Evolutionary conservation across 1,140 invertebrate species (phyloP).

Genomic region (Drosophila nigrodunni): DNA sequence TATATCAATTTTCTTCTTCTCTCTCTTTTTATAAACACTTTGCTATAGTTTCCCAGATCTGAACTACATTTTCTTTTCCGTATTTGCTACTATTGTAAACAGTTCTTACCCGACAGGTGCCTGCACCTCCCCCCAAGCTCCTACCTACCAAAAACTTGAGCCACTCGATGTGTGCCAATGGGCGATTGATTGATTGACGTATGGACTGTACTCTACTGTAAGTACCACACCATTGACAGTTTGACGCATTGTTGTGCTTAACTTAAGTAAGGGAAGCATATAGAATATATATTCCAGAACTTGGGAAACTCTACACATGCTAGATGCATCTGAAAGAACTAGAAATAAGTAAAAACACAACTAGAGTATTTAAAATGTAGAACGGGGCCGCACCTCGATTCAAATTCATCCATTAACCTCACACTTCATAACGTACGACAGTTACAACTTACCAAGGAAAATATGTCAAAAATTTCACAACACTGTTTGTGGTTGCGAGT

Average conservation of each 20-base stretch:
- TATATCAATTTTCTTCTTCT: no score
- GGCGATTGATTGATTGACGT: slow-evolving; percentile 65
- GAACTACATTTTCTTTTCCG: not conserved
- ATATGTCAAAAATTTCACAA: slow-evolving; percentile 66
- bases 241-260: slow-evolving; percentile 5
- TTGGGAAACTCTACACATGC: slow-evolving; percentile 1
- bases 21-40: no score
- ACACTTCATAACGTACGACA: slow-evolving; percentile 36
- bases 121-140: not conserved
- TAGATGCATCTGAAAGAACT: not conserved
- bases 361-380: slow-evolving; percentile 1
- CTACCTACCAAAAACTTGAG: slow-evolving; percentile 8
- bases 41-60: not conserved
- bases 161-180: slow-evolving; percentile 30
- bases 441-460: slow-evolving; percentile 36
- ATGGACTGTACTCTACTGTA: slow-evolving; percentile 7
- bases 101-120: slow-evolving; percentile 25
- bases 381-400: slow-evolving; percentile 4
- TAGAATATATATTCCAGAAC: not conserved
- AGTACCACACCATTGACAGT: slow-evolving; percentile 7
- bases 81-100: slow-evolving; percentile 1
- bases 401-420: slow-evolving; percentile 56
- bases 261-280: slow-evolving; percentile 5
- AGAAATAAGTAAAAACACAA: not conserved
- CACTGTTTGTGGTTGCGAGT: not conserved